Evolutionary conservation across 2,797 vertebrate species (phyloP).

Genomic region (Novumbra hubbsi): DNA sequence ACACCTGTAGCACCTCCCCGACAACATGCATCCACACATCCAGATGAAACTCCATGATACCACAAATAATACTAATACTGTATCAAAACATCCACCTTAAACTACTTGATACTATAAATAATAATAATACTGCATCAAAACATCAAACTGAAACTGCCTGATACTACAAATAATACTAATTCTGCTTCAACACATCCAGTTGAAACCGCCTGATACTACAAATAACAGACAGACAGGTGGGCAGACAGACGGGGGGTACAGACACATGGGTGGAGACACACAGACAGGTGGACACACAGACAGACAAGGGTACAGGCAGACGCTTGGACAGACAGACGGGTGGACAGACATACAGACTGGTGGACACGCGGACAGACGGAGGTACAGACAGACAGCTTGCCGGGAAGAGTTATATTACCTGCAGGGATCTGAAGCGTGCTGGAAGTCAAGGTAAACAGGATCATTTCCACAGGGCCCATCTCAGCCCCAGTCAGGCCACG

Average conservation of each 20-base stretch:
- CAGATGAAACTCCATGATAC: no score
- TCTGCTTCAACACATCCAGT: background rate
- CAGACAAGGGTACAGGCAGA: background rate
- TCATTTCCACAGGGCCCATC: constrained; percentile 46
- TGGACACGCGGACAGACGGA: background rate
- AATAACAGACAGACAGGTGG: background rate
- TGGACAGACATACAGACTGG: background rate
- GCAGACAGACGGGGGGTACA: background rate
- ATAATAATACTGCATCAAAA: background rate
- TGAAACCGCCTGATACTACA: background rate
- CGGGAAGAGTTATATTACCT: constrained; percentile 14
- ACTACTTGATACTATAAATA: no score
- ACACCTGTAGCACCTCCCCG: no score
- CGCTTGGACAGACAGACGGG: background rate
- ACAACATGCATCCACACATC: no score
- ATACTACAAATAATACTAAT: background rate
- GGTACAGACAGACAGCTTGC: background rate
- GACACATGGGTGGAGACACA: no score
- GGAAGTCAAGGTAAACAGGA: constrained; percentile 52
- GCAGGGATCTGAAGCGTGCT: constrained; percentile 27
- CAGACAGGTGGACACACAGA: background rate
- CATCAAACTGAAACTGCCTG: background rate
- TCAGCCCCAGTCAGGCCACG: constrained; percentile 41
- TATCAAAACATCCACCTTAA: background rate
- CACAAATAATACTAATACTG: no score